These are phyloP conservation scores for Hydractinia echinata DNA, from an alignment of 30 jellyfish, hydroid and myxozoan species.

Conservation along the genomic window DNA sequence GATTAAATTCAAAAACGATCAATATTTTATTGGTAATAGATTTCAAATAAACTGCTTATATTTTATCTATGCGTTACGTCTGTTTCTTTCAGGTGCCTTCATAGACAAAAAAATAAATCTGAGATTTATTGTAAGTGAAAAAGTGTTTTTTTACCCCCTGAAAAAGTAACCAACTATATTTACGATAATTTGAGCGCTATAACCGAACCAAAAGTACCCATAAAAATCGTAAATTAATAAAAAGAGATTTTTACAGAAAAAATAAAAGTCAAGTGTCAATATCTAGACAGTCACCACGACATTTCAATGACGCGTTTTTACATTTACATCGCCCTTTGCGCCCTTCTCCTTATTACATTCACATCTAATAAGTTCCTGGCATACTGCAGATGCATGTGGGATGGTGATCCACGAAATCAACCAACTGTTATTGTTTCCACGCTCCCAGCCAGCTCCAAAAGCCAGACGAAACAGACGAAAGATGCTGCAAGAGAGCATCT, in stretches of 20 bases:
- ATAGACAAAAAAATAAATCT: no score
- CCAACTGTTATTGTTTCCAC: not conserved
- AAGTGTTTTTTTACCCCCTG: no score
- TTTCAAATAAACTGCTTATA: no score
- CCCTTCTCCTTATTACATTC: not conserved
- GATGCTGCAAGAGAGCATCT: slow-evolving; percentile 4
- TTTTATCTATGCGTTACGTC: no score
- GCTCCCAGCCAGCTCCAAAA: not conserved
- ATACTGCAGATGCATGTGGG: slow-evolving; percentile 3
- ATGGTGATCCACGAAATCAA: not conserved
- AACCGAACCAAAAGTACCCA: no score
- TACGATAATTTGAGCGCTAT: no score
- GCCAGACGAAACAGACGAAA: not conserved
- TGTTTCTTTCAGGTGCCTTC: no score
- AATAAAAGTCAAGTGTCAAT: not conserved
- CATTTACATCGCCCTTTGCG: slow-evolving; percentile 10
- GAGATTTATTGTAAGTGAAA: no score
- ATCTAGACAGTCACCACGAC: not conserved
- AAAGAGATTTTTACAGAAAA: not conserved
- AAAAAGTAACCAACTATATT: no score
- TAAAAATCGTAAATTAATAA: no score
- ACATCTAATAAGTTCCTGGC: slow-evolving; percentile 2
- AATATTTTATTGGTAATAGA: no score
- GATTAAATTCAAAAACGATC: no score
- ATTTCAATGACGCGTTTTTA: not conserved